phyloP scores from a whole-genome alignment of 2,888 invertebrate species.

The Sycophila texana region DNA sequence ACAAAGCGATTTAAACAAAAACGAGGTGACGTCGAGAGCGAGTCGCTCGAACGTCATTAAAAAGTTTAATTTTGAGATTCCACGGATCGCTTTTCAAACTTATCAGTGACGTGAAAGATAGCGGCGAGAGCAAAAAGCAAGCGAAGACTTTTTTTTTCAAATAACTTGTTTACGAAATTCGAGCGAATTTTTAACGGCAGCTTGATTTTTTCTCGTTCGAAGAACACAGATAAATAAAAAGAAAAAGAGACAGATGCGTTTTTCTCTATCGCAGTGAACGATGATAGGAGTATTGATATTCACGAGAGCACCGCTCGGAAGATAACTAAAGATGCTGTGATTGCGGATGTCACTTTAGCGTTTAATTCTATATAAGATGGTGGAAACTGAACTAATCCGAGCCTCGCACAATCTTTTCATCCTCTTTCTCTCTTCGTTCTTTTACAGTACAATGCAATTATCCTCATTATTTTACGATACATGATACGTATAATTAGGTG shows the following conservation, averaged over 20 bases:
- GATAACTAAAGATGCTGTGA: constrained; percentile 37
- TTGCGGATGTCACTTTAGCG: constrained; percentile 19
- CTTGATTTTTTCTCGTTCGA: too few species aligned
- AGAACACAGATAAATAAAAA: too few species aligned
- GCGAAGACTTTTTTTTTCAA: too few species aligned
- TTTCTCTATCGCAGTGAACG: too few species aligned
- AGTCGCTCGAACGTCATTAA: constrained; percentile 31
- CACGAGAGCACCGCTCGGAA: constrained; percentile 3
- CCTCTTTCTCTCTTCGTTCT: constrained; percentile 27
- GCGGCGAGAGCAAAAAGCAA: constrained; percentile 15
- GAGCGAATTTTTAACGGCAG: too few species aligned
- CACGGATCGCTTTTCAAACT: constrained; percentile 19
- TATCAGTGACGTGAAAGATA: constrained; percentile 41
- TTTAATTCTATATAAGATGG: constrained; percentile 20
- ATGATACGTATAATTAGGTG: constrained; percentile 19
- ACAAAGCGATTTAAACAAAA: constrained; percentile 17
- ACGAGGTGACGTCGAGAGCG: constrained; percentile 28
- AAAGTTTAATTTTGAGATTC: constrained; percentile 39
- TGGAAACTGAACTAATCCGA: constrained; percentile 20
- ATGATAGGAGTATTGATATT: too few species aligned
- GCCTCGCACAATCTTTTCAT: constrained; percentile 28
- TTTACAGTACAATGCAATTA: constrained; percentile 17
- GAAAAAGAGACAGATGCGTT: too few species aligned
- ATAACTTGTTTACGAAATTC: too few species aligned
- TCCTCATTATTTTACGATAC: constrained; percentile 18